Conservation (phyloP, 2,888 invertebrate species). For the Lissocephala sabroskyi region DNA sequence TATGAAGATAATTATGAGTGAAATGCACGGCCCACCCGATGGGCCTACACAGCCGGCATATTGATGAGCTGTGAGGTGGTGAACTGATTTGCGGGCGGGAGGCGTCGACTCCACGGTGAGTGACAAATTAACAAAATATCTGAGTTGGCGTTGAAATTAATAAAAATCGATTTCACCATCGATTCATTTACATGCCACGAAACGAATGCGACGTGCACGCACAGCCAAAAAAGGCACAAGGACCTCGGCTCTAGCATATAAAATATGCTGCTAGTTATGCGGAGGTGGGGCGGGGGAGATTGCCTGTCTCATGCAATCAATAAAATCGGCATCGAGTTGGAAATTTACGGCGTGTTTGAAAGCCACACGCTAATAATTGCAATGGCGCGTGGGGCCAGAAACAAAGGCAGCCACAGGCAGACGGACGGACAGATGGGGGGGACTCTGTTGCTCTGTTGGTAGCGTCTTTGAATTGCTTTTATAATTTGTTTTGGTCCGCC, state of each 20-base stretch:
- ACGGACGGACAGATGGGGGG: not conserved
- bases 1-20: conserved; percentile 54
- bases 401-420: no score
- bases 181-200: conserved; percentile 49
- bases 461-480: conserved; percentile 53
- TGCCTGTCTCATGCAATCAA: conserved; percentile 3
- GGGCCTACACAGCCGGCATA: conserved; percentile 1
- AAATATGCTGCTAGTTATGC: not conserved
- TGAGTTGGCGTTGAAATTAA: conserved; percentile 51
- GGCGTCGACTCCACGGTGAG: not conserved
- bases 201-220: conserved; percentile 47
- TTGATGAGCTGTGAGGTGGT: conserved; percentile 56
- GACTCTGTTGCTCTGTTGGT: not conserved
- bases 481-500: conserved; percentile 35
- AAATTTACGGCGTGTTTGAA: not conserved
- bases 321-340: conserved; percentile 7
- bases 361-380: conserved; percentile 6
- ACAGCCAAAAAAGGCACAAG: not conserved
- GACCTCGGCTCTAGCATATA: not conserved
- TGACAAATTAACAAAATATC: conserved; percentile 60
- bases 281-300: not conserved
- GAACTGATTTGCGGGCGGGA: conserved; percentile 31
- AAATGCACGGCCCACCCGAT: conserved; percentile 6
- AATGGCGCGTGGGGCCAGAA: no score
- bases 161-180: conserved; percentile 53